Evolutionary conservation across 2,797 vertebrate species (phyloP).

Genomic region (Onychomys arenicola): DNA sequence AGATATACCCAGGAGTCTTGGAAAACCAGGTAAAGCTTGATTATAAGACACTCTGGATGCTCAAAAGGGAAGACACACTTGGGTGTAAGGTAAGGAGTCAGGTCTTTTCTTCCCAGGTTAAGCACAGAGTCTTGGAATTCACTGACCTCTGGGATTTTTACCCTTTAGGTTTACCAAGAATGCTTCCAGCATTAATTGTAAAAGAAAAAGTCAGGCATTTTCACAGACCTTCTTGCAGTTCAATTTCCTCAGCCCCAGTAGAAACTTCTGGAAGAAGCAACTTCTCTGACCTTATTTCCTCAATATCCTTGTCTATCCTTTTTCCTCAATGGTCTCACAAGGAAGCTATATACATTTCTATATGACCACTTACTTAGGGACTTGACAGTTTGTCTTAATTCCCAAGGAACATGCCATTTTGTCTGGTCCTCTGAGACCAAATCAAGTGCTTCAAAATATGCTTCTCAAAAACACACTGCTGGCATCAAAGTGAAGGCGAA

Average conservation of each 20-base stretch:
- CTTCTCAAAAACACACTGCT: slow-evolving; percentile 12
- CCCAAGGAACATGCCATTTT: slow-evolving; percentile 24
- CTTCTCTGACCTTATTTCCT: slow-evolving; percentile 1
- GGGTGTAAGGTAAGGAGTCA: background rate
- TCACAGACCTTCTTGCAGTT: background rate
- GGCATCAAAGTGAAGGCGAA: background rate
- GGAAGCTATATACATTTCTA: slow-evolving; percentile 19
- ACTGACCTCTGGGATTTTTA: background rate
- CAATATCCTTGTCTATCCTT: background rate
- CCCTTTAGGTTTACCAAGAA: background rate
- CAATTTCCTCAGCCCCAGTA: background rate
- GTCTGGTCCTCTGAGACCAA: background rate
- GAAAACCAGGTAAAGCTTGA: background rate
- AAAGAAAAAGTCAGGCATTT: slow-evolving; percentile 38
- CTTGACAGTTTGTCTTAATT: slow-evolving; percentile 41
- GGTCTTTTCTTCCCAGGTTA: background rate
- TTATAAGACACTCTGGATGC: background rate
- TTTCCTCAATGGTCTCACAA: background rate
- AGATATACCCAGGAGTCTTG: background rate
- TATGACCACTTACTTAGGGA: background rate
- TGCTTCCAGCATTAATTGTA: slow-evolving; percentile 7
- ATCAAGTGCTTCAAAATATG: slow-evolving; percentile 56
- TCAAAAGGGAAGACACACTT: background rate
- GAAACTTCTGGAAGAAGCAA: background rate
- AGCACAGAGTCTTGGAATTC: background rate